Conservation (phyloP, 2,888 invertebrate species). For the Brachyopa scutellaris region DNA sequence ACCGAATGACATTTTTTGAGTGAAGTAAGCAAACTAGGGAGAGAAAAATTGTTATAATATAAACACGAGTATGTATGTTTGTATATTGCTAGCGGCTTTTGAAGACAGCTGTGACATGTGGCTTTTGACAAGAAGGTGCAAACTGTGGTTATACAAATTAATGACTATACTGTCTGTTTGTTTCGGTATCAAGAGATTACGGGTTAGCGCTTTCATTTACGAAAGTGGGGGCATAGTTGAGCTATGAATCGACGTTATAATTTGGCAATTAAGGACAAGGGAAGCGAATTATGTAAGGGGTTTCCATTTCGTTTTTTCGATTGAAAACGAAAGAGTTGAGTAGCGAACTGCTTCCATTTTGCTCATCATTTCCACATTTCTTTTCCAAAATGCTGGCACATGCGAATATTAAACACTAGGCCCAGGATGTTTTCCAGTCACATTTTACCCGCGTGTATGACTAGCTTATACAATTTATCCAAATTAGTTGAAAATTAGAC, state of each 20-base stretch:
- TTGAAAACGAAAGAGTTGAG: constrained; percentile 22
- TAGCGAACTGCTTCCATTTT: constrained; percentile 15
- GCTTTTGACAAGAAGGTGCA: constrained; percentile 47
- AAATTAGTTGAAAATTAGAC: background rate
- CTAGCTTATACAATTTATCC: background rate
- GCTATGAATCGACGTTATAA: constrained; percentile 4
- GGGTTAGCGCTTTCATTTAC: constrained; percentile 34
- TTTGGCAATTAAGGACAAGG: background rate
- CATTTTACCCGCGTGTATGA: background rate
- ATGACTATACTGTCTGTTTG: background rate
- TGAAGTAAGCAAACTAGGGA: constrained; percentile 10
- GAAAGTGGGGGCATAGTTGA: constrained; percentile 1
- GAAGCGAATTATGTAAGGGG: background rate
- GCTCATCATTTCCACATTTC: too few relatives aligned
- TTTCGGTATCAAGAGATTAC: background rate
- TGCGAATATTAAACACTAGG: too few relatives aligned
- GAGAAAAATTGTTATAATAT: too few relatives aligned
- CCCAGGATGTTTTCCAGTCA: background rate
- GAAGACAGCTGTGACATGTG: constrained; percentile 11
- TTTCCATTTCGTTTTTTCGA: background rate
- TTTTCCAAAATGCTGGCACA: too few relatives aligned
- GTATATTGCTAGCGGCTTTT: constrained; percentile 17
- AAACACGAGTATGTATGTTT: too few relatives aligned
- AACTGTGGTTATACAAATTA: constrained; percentile 4
- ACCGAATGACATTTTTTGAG: constrained; percentile 40